Evolutionary conservation across 2,113 vertebrate genomes (phyloP), one percentile per base, ranked within the genome.

Genomic region (Tamias sibiricus): DNA sequence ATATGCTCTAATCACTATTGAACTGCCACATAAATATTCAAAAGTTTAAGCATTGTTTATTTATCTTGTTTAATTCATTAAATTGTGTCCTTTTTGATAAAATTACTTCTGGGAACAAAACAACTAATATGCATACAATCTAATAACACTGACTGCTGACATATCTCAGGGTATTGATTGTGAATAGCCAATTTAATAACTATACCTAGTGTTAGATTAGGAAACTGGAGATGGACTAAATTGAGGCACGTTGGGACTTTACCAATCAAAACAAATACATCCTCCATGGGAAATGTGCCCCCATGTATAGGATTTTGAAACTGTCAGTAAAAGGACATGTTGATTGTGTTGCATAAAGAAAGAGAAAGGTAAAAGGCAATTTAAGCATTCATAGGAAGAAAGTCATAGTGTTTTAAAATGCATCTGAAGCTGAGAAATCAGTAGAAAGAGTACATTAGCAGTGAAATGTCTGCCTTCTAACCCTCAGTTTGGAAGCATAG

Each of bases 1-100:
- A 52, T 86, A 91, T 75, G 40, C 35, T 80, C 86, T 95, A 93
- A 96, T 94, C 89, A 87, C 59, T 77, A 40, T 72, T 96, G 44
- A 94, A 87, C 35, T 44, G 81, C 44, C 69, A 96, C 88, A 97
- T 96, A 95, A 96, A 96, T 97, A 97, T 96, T 96, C 82, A 97
- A 47, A 93, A 96, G 90, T 95, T 93, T 84, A 91, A 49, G 19
- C 26, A 91, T 91, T 96, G 84, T 89, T 97, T 96, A 94, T 95
- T 95, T 97, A 96, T 94, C 81, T 97, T 96, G 93, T 93, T 96
- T 95, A 49, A 95, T 66, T 97, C 66, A 96, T 87, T 93, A 85
- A 94, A 96, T 96, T 91, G 19, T 42, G 64, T 83, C 49, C 77
- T 94, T 97, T 94, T 71, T 85, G 85, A 72, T 97, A 96, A 96